Base-by-base conservation (phyloP, 2,797 vertebrate species). In the Cossypha caffra region DNA sequence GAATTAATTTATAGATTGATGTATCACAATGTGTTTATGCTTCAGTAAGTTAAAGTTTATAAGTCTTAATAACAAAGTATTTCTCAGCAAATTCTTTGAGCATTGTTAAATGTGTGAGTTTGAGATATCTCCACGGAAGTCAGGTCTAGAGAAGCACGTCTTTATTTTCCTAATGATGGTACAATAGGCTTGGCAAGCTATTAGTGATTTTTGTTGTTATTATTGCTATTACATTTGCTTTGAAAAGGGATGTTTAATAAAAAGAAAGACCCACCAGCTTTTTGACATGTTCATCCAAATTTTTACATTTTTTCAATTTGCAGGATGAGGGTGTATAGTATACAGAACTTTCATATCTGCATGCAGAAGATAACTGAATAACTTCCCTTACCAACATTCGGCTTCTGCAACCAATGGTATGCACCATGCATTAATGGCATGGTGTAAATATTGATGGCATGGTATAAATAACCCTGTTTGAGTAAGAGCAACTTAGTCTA, bases 231-330 rank as follows among this genome's bases (percentile, higher is more conserved):
- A 3, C 8, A 33, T 83, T 88, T 85, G 58, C 29, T 79, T 61
- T 77, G 28, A 74, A 88, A 87, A 58, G 1, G 11, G 48, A n/a
- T 25, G 37, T 54, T 31, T 58, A 31, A 63, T 54, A 77, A 6
- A 13, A 62, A 67, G 35, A 26, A 42, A 21, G 1, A 5, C 0
- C 1, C 2, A 42, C 14, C 12, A 25, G 19, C 15, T 51, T 71
- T 52, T 42, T 51, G 13, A 74, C 26, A 8, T 12, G 3, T 55
- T 76, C 9, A 37, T 79, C 55, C 38, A 45, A 43, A 58, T 59
- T 71, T 73, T 86, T n/a, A 43, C 15, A 29, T 40, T 40, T 64
- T 93, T 91, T 80, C 29, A 29, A 6, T 84, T 74, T 71, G 35
- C 20, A 63, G 16, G 35, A 12, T 63, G 19, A 59, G 28, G 5